Conservation (phyloP, 2,113 vertebrate species). For the Nycticorax nycticorax region DNA sequence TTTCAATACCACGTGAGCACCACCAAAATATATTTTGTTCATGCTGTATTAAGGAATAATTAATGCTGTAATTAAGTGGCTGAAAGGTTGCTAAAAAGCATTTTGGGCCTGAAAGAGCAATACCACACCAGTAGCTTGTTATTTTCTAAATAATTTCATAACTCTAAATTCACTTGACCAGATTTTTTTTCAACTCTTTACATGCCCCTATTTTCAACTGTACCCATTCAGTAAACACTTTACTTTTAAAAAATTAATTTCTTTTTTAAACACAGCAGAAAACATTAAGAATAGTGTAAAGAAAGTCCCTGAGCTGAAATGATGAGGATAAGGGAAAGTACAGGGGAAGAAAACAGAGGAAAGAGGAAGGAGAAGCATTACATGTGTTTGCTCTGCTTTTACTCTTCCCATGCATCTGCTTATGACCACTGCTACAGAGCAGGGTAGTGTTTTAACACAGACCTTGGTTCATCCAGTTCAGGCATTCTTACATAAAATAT, state of each 20-base stretch:
- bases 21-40: neutral
- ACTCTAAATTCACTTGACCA: neutral
- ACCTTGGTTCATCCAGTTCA: neutral
- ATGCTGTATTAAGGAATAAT: neutral
- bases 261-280: neutral
- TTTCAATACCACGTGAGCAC: neutral
- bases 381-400: neutral
- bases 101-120: neutral
- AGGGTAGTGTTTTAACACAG: neutral
- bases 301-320: neutral
- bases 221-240: neutral
- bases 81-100: neutral
- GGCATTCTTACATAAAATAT: neutral
- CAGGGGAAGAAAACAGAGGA: neutral
- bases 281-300: neutral
- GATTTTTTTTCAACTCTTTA: neutral
- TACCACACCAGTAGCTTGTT: neutral
- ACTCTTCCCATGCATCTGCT: neutral
- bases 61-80: neutral
- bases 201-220: neutral
- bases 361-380: neutral
- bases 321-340: neutral
- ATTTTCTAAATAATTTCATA: neutral
- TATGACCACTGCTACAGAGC: neutral
- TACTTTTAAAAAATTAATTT: fast-evolving